These are phyloP conservation scores for Stramonita haemastoma DNA, from an alignment of 2,888 invertebrate genomes.

Conservation along the genomic window DNA sequence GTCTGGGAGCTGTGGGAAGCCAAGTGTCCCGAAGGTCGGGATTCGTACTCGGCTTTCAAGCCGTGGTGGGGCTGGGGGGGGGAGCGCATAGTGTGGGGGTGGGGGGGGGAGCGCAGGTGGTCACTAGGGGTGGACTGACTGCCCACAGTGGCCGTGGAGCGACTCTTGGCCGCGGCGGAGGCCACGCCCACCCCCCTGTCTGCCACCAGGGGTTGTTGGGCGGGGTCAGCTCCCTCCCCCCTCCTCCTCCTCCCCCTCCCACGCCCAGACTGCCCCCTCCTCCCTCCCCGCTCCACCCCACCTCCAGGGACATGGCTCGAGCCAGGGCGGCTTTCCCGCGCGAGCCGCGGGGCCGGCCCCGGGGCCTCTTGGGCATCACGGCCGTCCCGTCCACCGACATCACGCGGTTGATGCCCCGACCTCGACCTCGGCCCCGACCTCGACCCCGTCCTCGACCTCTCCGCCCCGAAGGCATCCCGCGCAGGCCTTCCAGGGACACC, in stretches of 20 bases:
- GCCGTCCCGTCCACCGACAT: background rate
- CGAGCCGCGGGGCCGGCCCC: slow-evolving; percentile 36
- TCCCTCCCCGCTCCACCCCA: background rate
- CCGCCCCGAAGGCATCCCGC: background rate
- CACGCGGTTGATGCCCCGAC: slow-evolving; percentile 15
- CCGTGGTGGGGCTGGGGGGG: slow-evolving; percentile 1
- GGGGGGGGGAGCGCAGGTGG: background rate
- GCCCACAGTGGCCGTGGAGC: background rate
- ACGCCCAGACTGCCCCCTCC: background rate
- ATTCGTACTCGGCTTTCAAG: background rate
- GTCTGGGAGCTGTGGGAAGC: slow-evolving; percentile 1
- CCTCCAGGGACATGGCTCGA: slow-evolving; percentile 15
- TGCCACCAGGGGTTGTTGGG: background rate
- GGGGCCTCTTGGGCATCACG: slow-evolving; percentile 27
- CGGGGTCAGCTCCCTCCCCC: background rate
- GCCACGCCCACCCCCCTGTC: too few species aligned
- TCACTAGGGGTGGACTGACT: background rate
- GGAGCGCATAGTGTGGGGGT: background rate
- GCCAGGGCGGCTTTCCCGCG: slow-evolving; percentile 37
- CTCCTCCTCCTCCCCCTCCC: background rate
- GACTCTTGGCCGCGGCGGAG: background rate
- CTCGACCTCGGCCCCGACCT: slow-evolving; percentile 34
- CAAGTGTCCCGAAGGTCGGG: background rate
- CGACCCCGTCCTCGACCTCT: slow-evolving; percentile 20
- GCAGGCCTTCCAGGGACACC: background rate